A percentile compares a stretch with the other conserved stretches of the same genome.
Evolutionary conservation across 2,888 invertebrate genomes (phyloP).

Genomic region (Luffia ferchaultella): DNA sequence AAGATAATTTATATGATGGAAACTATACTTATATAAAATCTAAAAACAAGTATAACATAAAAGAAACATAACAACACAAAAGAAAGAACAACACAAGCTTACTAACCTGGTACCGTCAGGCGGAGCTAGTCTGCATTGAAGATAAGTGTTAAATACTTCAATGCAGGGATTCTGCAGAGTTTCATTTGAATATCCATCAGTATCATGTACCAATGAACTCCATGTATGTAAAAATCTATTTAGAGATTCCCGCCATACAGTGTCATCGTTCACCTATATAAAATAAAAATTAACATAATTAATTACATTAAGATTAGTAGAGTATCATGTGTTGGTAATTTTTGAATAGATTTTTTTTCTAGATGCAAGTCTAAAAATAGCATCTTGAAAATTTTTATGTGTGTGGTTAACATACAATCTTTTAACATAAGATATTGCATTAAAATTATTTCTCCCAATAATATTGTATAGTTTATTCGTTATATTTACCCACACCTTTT

Average conservation of each 20-base stretch:
- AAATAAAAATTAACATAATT: not conserved
- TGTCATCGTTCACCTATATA: slow-evolving; percentile 44
- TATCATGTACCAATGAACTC: slow-evolving; percentile 49
- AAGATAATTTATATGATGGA: too few species aligned
- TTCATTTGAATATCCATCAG: slow-evolving; percentile 41
- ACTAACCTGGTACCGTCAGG: slow-evolving; percentile 74
- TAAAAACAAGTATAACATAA: not conserved
- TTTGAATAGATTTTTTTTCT: too few species aligned
- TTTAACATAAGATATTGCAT: too few species aligned
- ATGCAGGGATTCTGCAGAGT: slow-evolving; percentile 47
- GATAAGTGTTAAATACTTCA: slow-evolving; percentile 80
- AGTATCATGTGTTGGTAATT: too few species aligned
- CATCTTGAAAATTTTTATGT: too few species aligned
- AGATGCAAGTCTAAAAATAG: too few species aligned
- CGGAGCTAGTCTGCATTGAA: slow-evolving; percentile 81
- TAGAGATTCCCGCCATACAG: slow-evolving; percentile 52
- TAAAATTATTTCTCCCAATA: too few species aligned
- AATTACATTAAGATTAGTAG: too few species aligned
- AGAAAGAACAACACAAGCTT: not conserved
- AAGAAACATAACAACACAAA: not conserved
- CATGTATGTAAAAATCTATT: slow-evolving; percentile 57
- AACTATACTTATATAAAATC: too few species aligned
- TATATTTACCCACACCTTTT: too few species aligned
- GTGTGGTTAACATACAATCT: too few species aligned
- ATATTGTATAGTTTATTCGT: too few species aligned